phyloP scores from a whole-genome alignment of 1,140 invertebrate species.

The Plutomurus gul region DNA sequence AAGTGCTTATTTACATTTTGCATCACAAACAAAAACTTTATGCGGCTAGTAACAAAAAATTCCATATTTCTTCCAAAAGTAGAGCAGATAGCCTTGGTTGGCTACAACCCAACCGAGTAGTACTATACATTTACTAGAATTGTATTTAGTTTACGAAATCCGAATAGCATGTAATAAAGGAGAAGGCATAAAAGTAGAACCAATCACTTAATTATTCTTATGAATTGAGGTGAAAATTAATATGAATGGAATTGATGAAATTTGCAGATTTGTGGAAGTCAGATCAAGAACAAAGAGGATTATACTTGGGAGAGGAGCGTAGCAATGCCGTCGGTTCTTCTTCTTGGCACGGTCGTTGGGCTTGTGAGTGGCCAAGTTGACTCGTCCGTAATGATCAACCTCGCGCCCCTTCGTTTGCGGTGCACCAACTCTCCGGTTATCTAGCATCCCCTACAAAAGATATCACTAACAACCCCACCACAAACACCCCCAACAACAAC shows the following conservation, averaged over 20 bases:
- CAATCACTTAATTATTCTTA: no score
- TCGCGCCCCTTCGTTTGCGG: slow-evolving; percentile 51
- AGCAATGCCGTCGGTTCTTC: slow-evolving; percentile 46
- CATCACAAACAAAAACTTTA: no score
- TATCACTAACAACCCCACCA: no score
- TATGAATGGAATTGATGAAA: not conserved
- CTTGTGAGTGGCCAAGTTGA: slow-evolving; percentile 86
- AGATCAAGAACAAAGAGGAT: slow-evolving; percentile 52
- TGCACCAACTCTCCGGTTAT: slow-evolving; percentile 47
- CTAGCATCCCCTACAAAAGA: slow-evolving; percentile 48
- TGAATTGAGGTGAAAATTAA: not conserved
- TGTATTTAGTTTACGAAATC: no score
- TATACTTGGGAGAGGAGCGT: slow-evolving; percentile 49
- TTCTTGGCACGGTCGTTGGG: slow-evolving; percentile 69
- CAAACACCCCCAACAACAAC: slow-evolving; percentile 8
- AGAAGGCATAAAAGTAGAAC: not conserved
- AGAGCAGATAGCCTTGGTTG: no score
- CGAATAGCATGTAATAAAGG: no score
- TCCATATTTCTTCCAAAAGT: no score
- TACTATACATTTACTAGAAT: no score
- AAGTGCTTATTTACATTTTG: no score
- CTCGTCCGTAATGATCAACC: slow-evolving; percentile 34
- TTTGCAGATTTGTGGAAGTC: slow-evolving; percentile 46
- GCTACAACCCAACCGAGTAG: no score
- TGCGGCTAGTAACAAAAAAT: no score